These are phyloP conservation scores for Noturus placidus DNA, from an alignment of 2,113 vertebrate species.

Conservation along the genomic window DNA sequence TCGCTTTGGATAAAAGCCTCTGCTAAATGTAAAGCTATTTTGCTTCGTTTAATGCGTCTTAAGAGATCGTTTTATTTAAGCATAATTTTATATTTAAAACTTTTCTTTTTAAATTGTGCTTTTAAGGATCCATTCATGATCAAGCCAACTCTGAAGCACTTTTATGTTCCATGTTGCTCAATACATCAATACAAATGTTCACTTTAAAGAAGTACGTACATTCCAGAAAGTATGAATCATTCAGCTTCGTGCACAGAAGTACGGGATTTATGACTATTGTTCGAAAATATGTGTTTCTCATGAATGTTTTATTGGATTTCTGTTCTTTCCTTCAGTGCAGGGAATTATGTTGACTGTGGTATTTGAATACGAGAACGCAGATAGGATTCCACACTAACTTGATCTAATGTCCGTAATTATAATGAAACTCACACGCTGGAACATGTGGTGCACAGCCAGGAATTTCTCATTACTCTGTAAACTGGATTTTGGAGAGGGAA, in stretches of 20 bases:
- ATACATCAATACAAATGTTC: background rate
- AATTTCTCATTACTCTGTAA: background rate
- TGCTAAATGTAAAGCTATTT: too few species aligned
- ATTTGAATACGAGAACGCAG: background rate
- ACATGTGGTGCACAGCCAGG: conserved; percentile 11
- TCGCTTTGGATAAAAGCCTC: too few species aligned
- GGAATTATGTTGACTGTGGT: background rate
- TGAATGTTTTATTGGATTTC: background rate
- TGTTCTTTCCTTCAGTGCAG: background rate
- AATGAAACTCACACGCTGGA: background rate
- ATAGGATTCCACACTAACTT: background rate
- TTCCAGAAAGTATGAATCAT: background rate
- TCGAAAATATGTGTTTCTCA: background rate
- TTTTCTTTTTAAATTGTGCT: background rate
- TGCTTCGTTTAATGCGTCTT: too few species aligned
- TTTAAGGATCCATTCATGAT: background rate
- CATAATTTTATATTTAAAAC: too few species aligned
- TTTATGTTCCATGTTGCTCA: background rate
- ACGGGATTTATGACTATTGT: background rate
- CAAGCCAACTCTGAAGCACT: background rate
- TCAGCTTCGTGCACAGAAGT: background rate
- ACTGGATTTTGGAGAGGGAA: background rate
- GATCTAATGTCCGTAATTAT: background rate
- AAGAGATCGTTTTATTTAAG: too few species aligned
- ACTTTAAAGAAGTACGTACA: background rate